Evolutionary conservation across 1,140 invertebrate genomes (phyloP), one percentile per base, ranked within the genome.

Genomic region (Coboldia fuscipes): DNA sequence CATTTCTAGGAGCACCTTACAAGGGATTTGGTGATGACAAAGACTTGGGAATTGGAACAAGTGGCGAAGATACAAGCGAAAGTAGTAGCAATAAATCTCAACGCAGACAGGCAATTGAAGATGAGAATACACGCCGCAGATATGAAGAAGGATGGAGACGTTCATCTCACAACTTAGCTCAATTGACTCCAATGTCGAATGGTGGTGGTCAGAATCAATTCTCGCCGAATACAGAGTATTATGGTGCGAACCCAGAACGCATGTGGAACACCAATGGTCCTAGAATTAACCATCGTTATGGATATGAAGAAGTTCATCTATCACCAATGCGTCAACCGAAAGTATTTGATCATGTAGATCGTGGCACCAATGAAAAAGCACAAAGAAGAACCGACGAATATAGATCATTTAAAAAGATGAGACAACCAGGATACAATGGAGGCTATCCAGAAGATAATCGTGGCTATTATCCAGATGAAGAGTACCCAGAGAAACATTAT

Each of bases 31-130:
- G 63, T 20, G 49, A 70, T 21, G 83, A 90, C 21, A 79, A 84
- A 51, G 84, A 90, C 51, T 61, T 78, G 3, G 84, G 83, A 0
- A 56, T 90, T 1, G 84, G 84, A 0, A 89, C 83, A 3, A 86
- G 80, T 1, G 79, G 69, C 36, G 80, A 73, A 53, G 80, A 74
- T 48, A 79, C 66, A 3, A 80, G 65, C 33, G 75, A 78, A 45
- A 71, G 64, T 39, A 77, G 69, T 41, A 72, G 71, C 0, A 76
- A 68, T 38, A 72, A 74, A 42, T 74, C 71, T 3, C 70, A 67
- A 42, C 58, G 66, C 2, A 57, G 61, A 29, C 62, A 68, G 34
- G 60, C 65, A 4, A 40, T 58, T 8, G 64, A 68, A 27, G 63
- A 68, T 14, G 62, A 68, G 13, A 61, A 68, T 2, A 60, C 60